A percentile compares a stretch with the other conserved stretches of the same genome.
phyloP scores from a whole-genome alignment of 2,113 vertebrate species.

The Hepsetus odoe region DNA sequence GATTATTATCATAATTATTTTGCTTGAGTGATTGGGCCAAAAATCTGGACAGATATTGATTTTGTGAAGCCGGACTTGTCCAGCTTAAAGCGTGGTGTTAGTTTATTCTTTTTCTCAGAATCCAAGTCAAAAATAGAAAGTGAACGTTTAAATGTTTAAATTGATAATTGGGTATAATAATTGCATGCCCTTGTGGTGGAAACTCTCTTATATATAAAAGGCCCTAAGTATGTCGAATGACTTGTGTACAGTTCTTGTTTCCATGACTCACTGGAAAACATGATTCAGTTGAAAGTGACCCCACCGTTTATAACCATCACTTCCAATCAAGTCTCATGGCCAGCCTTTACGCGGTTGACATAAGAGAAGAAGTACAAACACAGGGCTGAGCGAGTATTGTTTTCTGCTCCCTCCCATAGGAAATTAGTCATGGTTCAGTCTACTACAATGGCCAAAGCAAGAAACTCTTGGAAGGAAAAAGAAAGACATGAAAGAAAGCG shows the following conservation, averaged over 20 bases:
- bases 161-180: too few relatives aligned
- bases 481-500: not conserved
- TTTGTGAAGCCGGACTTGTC: too few relatives aligned
- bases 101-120: too few relatives aligned
- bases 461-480: not conserved
- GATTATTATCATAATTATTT: too few relatives aligned
- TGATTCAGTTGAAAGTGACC: not conserved
- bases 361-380: not conserved
- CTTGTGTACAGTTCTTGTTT: not conserved
- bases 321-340: not conserved
- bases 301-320: not conserved
- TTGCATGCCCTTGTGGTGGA: too few relatives aligned
- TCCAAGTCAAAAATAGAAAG: too few relatives aligned
- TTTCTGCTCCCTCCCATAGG: not conserved
- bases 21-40: too few relatives aligned
- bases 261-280: not conserved
- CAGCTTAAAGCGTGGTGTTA: too few relatives aligned
- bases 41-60: too few relatives aligned
- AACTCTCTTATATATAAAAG: too few relatives aligned
- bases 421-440: conserved; percentile 28
- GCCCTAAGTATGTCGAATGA: not conserved
- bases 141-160: not conserved
- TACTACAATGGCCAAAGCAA: not conserved
- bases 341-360: not conserved
- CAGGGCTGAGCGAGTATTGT: not conserved